Conservation (phyloP, 2,797 vertebrate species). For the Merluccius polli region DNA sequence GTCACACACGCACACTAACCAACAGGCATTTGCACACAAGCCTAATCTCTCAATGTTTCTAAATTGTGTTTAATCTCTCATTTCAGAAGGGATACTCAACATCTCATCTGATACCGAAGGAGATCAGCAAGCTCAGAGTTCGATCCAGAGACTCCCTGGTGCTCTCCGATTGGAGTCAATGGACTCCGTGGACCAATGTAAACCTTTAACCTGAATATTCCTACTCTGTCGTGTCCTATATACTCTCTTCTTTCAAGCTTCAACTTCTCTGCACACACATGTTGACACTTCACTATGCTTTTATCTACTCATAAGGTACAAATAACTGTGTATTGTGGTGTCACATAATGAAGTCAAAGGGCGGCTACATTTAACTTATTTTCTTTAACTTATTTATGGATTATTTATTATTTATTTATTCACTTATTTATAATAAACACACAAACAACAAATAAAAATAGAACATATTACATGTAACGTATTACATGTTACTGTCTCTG, state of each 20-base stretch:
- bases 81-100: constrained; percentile 20
- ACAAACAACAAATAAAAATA: too few relatives aligned
- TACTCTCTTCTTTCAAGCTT: not conserved
- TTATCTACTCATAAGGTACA: not conserved
- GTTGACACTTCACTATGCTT: not conserved
- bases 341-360: not conserved
- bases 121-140: constrained; percentile 60
- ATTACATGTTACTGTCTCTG: not conserved
- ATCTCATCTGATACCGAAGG: constrained; percentile 39
- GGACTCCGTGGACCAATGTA: constrained; percentile 74
- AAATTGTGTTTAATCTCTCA: constrained; percentile 19
- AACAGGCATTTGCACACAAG: not conserved
- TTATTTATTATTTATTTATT: not conserved
- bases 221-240: not conserved
- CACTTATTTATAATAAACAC: constrained; percentile 2
- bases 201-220: constrained; percentile 23
- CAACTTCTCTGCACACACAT: not conserved
- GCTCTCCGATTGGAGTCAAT: constrained; percentile 69
- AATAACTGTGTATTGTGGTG: not conserved
- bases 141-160: constrained; percentile 70
- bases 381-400: not conserved
- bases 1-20: not conserved
- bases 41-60: not conserved
- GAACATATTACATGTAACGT: too few relatives aligned
- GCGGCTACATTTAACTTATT: not conserved